These are phyloP conservation scores for Lathamus discolor DNA, from an alignment of 2,113 vertebrate species.

Conservation along the genomic window DNA sequence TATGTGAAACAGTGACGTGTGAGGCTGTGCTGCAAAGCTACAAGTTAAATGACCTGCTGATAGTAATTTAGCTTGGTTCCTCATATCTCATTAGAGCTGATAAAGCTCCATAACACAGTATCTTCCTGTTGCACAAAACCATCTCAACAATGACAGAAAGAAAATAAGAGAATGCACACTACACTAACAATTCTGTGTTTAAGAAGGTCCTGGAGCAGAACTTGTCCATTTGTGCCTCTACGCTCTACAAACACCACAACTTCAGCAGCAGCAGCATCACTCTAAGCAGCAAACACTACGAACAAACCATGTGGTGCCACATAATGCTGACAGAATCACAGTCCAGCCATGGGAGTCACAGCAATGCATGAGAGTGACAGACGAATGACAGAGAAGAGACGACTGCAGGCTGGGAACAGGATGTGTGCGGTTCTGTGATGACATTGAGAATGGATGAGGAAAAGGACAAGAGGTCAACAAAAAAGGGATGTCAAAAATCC, in stretches of 20 bases:
- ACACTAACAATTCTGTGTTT: not conserved
- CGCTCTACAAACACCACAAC: not conserved
- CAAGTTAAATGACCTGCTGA: not conserved
- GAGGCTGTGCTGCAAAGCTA: not conserved
- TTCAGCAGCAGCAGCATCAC: not conserved
- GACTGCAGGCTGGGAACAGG: not conserved
- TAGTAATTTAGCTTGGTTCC: not conserved
- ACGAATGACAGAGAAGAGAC: not conserved
- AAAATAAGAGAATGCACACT: not conserved
- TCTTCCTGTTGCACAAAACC: not conserved
- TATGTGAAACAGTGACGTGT: not conserved
- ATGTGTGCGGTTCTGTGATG: slow-evolving; percentile 15
- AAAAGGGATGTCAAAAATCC: slow-evolving; percentile 71
- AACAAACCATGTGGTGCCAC: slow-evolving; percentile 13
- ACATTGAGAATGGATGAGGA: slow-evolving; percentile 16
- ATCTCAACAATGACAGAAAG: not conserved
- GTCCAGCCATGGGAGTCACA: slow-evolving; percentile 29
- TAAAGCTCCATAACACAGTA: not conserved
- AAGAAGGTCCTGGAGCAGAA: not conserved
- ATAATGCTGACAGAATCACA: not conserved
- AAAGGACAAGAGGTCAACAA: slow-evolving; percentile 55
- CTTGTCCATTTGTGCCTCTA: not conserved
- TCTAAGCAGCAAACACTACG: not conserved
- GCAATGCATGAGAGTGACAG: slow-evolving; percentile 1
- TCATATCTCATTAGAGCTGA: not conserved